Evolutionary conservation across 2,113 vertebrate species (phyloP).

Genomic region (Zapornia atra): DNA sequence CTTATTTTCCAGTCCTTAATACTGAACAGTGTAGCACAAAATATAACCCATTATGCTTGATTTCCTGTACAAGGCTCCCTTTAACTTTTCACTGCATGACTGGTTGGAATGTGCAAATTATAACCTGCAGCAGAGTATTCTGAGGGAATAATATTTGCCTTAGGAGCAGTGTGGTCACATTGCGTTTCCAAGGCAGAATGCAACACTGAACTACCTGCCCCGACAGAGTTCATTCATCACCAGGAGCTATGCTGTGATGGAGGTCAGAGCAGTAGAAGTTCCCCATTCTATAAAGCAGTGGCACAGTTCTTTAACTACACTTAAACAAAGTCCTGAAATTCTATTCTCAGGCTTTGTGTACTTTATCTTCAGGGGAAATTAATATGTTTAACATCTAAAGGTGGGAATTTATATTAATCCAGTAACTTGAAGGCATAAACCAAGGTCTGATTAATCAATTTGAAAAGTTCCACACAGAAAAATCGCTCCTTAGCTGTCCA

Average conservation of each 20-base stretch:
- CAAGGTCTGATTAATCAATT: not conserved
- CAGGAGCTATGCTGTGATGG: not conserved
- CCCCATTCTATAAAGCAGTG: not conserved
- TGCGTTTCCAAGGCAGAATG: not conserved
- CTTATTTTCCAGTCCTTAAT: slow-evolving; percentile 23
- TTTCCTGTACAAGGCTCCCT: slow-evolving; percentile 7
- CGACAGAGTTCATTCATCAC: not conserved
- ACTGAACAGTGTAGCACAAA: not conserved
- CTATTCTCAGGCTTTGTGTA: not conserved
- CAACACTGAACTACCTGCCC: not conserved
- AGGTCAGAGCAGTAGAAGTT: not conserved
- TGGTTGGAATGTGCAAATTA: slow-evolving; percentile 26
- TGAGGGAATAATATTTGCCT: slow-evolving; percentile 37
- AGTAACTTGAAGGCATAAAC: not conserved
- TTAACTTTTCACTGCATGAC: slow-evolving; percentile 21
- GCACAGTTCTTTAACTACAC: not conserved
- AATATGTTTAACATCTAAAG: not conserved
- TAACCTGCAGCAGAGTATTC: not conserved
- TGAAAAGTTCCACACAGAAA: not conserved
- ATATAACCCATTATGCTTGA: not conserved
- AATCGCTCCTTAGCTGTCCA: not conserved
- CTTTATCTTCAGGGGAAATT: not conserved
- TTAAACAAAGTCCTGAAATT: not conserved
- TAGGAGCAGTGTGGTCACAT: not conserved
- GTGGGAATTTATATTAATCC: not conserved